Evolutionary conservation across 2,113 vertebrate genomes (phyloP), one percentile per base, ranked within the genome.

Genomic region (Scolopax mira): DNA sequence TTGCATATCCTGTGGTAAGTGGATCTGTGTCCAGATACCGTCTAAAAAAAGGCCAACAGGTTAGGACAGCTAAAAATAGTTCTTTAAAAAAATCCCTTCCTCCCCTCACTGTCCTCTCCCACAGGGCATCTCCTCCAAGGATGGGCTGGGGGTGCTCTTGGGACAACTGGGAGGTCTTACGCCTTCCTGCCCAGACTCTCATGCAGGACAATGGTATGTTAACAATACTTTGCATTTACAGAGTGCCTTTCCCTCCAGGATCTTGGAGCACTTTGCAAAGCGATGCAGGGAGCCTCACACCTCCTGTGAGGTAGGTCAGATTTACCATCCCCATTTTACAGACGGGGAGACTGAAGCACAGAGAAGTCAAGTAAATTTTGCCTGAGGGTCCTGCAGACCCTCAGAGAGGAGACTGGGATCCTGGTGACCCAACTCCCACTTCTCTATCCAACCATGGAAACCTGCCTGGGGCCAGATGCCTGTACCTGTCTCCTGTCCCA

Each of bases 21-120:
- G 93, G 82, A 80, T 37, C 83, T 0, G 61, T 5, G 13, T 57
- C 92, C 92, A 81, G 72, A n/a, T 74, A 89, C 93, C 70, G 28
- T 67, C 90, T 95, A 72, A 71, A 92, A 57, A 92, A 78, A 97
- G 87, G 94, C 90, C 89, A 94, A 78, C 64, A 81, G 83, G 89
- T 90, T 79, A 81, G 91, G 95, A 94, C 77, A 93, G 96, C 94
- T 90, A 61, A 75, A 95, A 97, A 96, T 30, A 90, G 42, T 69
- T 95, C 78, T 91, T 70, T 66, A 52, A 33, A 93, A 92, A 75
- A 66, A 35, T 66, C 74, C 60, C 83, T 90, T 25, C 58, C 60
- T 93, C 58, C 48, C 66, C 49, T 88, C 52, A 11, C 62, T 11
- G 41, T 41, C 27, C 88, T 64, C 89, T 84, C 80, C 65, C 12